Percentiles rank a stretch among this genome's conserved stretches.
phyloP scores from a whole-genome alignment of 2,113 vertebrate species.

The Ursus arctos region DNA sequence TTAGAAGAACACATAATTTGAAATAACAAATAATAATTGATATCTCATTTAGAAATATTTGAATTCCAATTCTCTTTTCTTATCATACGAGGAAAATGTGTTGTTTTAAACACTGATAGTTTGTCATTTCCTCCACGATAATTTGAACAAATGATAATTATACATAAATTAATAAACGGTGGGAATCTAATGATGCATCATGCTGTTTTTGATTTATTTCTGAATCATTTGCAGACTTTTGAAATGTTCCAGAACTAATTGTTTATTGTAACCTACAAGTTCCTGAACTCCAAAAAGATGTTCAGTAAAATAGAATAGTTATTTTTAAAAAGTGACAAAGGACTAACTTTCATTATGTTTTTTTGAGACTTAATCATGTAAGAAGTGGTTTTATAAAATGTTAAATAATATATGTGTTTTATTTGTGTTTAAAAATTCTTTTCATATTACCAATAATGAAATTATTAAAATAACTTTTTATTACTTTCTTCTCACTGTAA shows the following conservation, averaged over 20 bases:
- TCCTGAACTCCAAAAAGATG: conserved; percentile 42
- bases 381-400: conserved; percentile 11
- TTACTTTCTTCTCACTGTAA: background rate
- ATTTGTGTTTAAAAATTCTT: background rate
- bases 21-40: conserved; percentile 67
- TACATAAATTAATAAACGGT: conserved; percentile 80
- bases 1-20: conserved; percentile 57
- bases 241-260: conserved; percentile 66
- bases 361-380: background rate
- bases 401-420: background rate
- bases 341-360: background rate
- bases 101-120: conserved; percentile 62
- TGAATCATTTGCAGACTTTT: conserved; percentile 69
- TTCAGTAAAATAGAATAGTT: conserved; percentile 12
- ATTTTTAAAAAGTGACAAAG: background rate
- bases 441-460: conserved; percentile 10
- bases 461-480: background rate
- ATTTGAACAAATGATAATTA: conserved; percentile 76
- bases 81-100: conserved; percentile 51
- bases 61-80: background rate
- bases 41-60: conserved; percentile 53
- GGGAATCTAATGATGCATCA: conserved; percentile 67
- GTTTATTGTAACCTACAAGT: conserved; percentile 51
- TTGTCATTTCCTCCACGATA: conserved; percentile 39
- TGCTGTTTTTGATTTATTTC: conserved; percentile 75